Conservation (phyloP, 2,888 invertebrate species). For the Hololepta plana region DNA sequence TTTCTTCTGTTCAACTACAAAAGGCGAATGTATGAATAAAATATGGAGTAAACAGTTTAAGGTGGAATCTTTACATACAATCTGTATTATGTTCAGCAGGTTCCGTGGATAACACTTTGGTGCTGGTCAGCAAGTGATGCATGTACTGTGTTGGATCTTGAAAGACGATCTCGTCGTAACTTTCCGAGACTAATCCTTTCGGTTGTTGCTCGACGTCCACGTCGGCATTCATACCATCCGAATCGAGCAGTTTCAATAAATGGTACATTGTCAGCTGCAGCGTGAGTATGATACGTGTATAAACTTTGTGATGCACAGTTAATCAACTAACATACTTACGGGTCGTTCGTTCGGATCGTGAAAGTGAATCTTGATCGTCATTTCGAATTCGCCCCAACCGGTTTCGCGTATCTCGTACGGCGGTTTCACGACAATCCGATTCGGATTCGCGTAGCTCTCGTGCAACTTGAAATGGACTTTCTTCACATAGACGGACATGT, state of each 20-base stretch:
- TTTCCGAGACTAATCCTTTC: conserved; percentile 72
- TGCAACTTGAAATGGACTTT: conserved; percentile 95
- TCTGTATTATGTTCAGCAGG: conserved; percentile 74
- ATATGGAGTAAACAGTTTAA: conserved; percentile 1
- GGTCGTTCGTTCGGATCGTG: conserved; percentile 90
- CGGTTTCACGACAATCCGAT: conserved; percentile 82
- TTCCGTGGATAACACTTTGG: conserved; percentile 54
- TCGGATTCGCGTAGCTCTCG: conserved; percentile 90
- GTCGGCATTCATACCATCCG: conserved; percentile 40
- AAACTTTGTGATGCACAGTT: conserved; percentile 3
- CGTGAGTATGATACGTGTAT: no score
- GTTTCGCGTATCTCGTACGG: conserved; percentile 97
- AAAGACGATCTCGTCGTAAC: conserved; percentile 90
- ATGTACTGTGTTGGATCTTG: conserved; percentile 80
- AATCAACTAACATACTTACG: conserved; percentile 33
- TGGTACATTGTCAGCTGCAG: conserved; percentile 88
- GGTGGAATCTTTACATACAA: conserved; percentile 38
- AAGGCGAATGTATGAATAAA: no score
- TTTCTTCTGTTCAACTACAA: conserved; percentile 88
- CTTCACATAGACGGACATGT: conserved; percentile 87
- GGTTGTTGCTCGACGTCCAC: conserved; percentile 42
- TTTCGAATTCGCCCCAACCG: conserved; percentile 99
- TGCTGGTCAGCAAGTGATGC: conserved; percentile 69
- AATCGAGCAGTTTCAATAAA: conserved; percentile 85
- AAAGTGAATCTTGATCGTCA: conserved; percentile 94